Evolutionary conservation across 1,140 invertebrate species (phyloP).

Genomic region (Geopemphigus sp.): DNA sequence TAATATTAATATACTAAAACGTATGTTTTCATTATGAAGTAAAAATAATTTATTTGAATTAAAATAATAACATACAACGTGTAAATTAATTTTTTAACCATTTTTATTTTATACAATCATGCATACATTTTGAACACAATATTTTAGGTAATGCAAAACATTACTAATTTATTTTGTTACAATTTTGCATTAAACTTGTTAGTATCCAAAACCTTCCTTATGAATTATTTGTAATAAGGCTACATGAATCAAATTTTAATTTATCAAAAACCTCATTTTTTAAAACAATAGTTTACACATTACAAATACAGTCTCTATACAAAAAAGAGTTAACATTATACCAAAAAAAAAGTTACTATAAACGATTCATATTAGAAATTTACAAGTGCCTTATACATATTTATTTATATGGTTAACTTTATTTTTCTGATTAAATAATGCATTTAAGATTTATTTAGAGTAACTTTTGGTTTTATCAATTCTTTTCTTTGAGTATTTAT

Average conservation of each 20-base stretch:
- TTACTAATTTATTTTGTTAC: too few relatives aligned
- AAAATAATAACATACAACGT: too few relatives aligned
- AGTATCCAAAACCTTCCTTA: conserved; percentile 27
- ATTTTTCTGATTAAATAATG: background rate
- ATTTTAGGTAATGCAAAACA: background rate
- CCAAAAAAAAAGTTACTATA: conserved; percentile 10
- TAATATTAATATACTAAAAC: too few relatives aligned
- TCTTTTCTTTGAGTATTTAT: background rate
- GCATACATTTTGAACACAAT: conserved; percentile 4
- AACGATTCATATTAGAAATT: background rate
- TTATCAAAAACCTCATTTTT: too few relatives aligned
- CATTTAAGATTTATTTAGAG: background rate
- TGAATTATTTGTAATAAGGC: conserved; percentile 15
- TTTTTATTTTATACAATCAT: conserved; percentile 33
- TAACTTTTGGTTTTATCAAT: conserved; percentile 2
- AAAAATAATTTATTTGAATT: too few relatives aligned
- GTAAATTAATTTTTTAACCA: background rate
- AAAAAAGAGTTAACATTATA: conserved; percentile 17
- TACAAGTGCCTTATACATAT: background rate
- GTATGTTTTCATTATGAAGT: too few relatives aligned
- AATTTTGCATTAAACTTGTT: background rate
- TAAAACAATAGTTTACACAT: background rate
- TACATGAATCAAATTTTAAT: too few relatives aligned
- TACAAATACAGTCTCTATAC: conserved; percentile 22
- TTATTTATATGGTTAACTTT: background rate